Evolutionary conservation across 2,113 vertebrate genomes (phyloP).

Genomic region (Procapra przewalskii): DNA sequence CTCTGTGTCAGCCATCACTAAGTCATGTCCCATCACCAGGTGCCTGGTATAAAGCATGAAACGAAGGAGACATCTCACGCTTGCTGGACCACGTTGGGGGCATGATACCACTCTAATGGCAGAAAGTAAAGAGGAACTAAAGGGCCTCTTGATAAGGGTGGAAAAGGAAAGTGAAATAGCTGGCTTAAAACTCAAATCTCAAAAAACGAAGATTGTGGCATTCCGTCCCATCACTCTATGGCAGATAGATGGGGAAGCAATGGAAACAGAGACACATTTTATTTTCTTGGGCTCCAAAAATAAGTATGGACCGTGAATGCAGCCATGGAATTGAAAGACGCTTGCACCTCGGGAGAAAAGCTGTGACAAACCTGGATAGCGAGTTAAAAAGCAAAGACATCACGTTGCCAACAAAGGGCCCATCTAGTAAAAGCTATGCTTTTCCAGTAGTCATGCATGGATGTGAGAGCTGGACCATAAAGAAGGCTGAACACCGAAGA

Average conservation of each 20-base stretch:
- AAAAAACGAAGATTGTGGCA: background rate
- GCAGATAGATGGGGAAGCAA: background rate
- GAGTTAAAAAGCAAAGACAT: background rate
- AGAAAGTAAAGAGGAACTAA: background rate
- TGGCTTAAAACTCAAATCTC: background rate
- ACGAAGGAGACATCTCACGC: background rate
- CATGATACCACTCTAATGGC: background rate
- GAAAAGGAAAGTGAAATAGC: background rate
- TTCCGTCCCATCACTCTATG: background rate
- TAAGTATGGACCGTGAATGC: background rate
- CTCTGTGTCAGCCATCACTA: background rate
- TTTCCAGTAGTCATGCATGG: background rate
- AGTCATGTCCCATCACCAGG: background rate
- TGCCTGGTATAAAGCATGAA: background rate
- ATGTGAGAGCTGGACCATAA: background rate
- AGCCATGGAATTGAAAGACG: background rate
- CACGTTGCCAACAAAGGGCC: background rate
- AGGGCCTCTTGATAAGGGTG: background rate
- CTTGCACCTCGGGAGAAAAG: background rate
- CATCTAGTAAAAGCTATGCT: background rate
- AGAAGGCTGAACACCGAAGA: background rate
- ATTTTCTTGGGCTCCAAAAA: background rate
- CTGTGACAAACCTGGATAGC: background rate
- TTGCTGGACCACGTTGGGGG: rapidly evolving
- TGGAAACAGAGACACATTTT: background rate